These are phyloP conservation scores for Drosophila melanica DNA, from an alignment of 1,140 invertebrate genomes.

Conservation along the genomic window DNA sequence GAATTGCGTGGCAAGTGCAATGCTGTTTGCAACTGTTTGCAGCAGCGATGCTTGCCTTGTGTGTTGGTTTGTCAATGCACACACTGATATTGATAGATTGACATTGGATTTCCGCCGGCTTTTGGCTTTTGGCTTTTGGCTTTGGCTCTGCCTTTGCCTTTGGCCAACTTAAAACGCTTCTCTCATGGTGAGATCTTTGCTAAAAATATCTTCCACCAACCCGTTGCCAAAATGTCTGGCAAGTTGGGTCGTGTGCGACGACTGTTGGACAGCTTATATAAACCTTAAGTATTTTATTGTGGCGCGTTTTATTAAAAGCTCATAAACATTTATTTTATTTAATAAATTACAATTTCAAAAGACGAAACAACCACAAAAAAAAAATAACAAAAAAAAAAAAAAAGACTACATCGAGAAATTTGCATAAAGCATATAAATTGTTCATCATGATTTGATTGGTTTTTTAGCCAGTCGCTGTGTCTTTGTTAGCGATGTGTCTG, in stretches of 20 bases:
- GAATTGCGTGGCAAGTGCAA: slow-evolving; percentile 78
- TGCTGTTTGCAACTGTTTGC: slow-evolving; percentile 4
- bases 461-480: slow-evolving; percentile 46
- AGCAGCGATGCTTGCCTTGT: slow-evolving; percentile 44
- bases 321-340: slow-evolving; percentile 83
- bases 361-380: slow-evolving; percentile 26
- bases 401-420: slow-evolving; percentile 38
- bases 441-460: slow-evolving; percentile 69
- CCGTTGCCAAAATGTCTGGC: slow-evolving; percentile 76
- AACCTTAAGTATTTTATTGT: slow-evolving; percentile 80
- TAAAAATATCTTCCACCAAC: slow-evolving; percentile 43
- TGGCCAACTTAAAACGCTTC: slow-evolving; percentile 53
- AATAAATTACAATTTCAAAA: slow-evolving; percentile 77
- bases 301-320: slow-evolving; percentile 80
- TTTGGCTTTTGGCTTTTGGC: slow-evolving; percentile 26
- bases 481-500: slow-evolving; percentile 60
- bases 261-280: slow-evolving; percentile 68
- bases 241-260: neutral
- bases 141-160: slow-evolving; percentile 19
- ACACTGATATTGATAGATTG: slow-evolving; percentile 72
- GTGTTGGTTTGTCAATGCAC: slow-evolving; percentile 32
- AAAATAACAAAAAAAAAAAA: slow-evolving; percentile 4
- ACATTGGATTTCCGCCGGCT: slow-evolving; percentile 74
- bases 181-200: slow-evolving; percentile 15
- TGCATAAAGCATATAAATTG: slow-evolving; percentile 81